phyloP scores from a whole-genome alignment of 2,113 vertebrate species.

The Oriolus oriolus region DNA sequence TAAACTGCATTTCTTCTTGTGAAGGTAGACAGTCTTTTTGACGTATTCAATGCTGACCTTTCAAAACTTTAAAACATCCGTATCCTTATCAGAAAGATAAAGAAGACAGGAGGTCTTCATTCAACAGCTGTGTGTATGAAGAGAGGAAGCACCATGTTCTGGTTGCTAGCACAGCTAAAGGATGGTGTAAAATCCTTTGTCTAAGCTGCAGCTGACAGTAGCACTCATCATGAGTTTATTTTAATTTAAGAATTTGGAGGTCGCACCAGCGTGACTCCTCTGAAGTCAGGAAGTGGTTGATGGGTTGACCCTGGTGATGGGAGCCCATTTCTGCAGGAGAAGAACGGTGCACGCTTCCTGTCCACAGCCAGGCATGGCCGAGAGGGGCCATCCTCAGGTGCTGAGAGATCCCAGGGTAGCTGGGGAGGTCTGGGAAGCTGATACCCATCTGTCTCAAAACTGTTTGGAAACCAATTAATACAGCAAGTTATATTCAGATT shows the following conservation, averaged over 20 bases:
- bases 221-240: not conserved
- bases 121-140: not conserved
- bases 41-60: not conserved
- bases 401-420: not conserved
- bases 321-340: not conserved
- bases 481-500: not conserved
- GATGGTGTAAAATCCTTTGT: not conserved
- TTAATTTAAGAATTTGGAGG: not conserved
- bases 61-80: not conserved
- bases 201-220: not conserved
- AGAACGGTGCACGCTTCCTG: accelerated
- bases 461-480: not conserved
- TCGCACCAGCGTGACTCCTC: not conserved
- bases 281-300: not conserved
- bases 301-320: not conserved
- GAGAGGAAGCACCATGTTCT: conserved; percentile 1
- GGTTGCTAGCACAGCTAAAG: not conserved
- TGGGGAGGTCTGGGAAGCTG: not conserved
- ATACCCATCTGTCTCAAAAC: not conserved
- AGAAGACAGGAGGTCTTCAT: not conserved
- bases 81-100: not conserved
- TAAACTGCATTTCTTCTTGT: not conserved
- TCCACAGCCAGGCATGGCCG: accelerated
- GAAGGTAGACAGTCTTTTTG: not conserved
- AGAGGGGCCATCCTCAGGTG: not conserved